Base-by-base conservation (phyloP, 1,140 invertebrate species). In the Drosophila nigrodunni region DNA sequence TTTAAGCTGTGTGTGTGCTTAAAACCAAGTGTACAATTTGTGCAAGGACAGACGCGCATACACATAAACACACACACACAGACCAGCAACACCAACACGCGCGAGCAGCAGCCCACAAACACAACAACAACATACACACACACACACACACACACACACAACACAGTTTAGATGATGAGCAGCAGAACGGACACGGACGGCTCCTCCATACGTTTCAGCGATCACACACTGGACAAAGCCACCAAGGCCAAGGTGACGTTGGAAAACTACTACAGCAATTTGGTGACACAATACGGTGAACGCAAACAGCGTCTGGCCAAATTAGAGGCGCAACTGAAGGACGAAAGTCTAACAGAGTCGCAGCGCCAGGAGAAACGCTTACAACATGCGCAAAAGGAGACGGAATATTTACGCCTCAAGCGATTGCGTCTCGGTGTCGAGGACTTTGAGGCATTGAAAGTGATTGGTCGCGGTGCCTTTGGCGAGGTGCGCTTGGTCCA, bases 261-360 rank as follows among this genome's bases (percentile, higher is more conserved):
- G 90, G 99, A 99, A 94, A 99, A 99, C 93, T 99, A 99, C 94
- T 99, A 99, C 93, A 98, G 96, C 92, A 99, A 99, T 94, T 95
- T 99, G 88, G 97, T 99, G 92, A 95, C 97, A 87, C 98, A 99
- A 93, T 98, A 99, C 93, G 96, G 98, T 83, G 99, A 99, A 93
- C 95, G 99, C 87, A 98, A 99, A 93, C 98, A 98, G 92, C 81
- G 97, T 92, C 95, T 98, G 91, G 97, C 97, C 34, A 97, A 98
- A 92, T 93, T 99, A 74, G 98, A 99, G 94, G 97, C 98, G 93
- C 96, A 97, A 47, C 94, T 99, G 92, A 98, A 97, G 93, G 97
- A 98, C 93, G 98, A 99, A 82, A 97, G 96, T 58, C 94, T 98
- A 46, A 95, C 96, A 47, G 97, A 97, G 85, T 95, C 95, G 69